Conservation (phyloP, 2,888 invertebrate genomes). For the Nesidiocoris tenuis region DNA sequence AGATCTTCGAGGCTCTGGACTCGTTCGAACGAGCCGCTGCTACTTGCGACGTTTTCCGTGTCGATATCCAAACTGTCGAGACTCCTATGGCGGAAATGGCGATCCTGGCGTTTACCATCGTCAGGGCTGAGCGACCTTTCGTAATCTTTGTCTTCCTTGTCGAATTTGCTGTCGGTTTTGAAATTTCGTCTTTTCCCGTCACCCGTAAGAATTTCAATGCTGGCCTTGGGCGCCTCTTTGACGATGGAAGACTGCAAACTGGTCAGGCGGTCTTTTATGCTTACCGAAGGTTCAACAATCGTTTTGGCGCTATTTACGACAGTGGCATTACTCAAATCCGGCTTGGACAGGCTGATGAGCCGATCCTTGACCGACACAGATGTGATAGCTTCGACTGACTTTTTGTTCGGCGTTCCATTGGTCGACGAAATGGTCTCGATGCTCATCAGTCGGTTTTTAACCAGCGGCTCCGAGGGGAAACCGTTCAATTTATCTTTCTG, state of each 20-base stretch:
- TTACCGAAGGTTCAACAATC: constrained; percentile 51
- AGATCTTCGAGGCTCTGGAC: constrained; percentile 67
- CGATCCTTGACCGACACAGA: constrained; percentile 59
- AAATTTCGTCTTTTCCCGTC: constrained; percentile 47
- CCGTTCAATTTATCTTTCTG: constrained; percentile 32
- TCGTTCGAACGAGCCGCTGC: constrained; percentile 58
- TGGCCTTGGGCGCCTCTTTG: constrained; percentile 50
- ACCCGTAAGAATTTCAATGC: constrained; percentile 47
- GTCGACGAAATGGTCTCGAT: constrained; percentile 55
- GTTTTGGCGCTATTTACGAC: constrained; percentile 14
- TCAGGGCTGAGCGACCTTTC: constrained; percentile 60
- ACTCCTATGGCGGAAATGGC: constrained; percentile 58
- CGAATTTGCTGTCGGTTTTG: constrained; percentile 32
- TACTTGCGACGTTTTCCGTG: constrained; percentile 55
- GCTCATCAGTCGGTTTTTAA: constrained; percentile 49
- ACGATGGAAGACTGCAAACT: constrained; percentile 55
- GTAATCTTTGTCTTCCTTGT: constrained; percentile 49
- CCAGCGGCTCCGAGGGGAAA: constrained; percentile 32
- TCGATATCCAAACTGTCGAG: constrained; percentile 66
- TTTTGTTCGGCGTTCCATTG: background rate
- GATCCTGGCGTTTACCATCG: constrained; percentile 55
- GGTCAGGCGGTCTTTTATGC: constrained; percentile 52
- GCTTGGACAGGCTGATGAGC: constrained; percentile 55
- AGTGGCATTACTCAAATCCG: constrained; percentile 3
- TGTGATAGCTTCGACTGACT: constrained; percentile 52